Base-by-base conservation (phyloP, 1,140 invertebrate species). In the Epicauta chinensis region DNA sequence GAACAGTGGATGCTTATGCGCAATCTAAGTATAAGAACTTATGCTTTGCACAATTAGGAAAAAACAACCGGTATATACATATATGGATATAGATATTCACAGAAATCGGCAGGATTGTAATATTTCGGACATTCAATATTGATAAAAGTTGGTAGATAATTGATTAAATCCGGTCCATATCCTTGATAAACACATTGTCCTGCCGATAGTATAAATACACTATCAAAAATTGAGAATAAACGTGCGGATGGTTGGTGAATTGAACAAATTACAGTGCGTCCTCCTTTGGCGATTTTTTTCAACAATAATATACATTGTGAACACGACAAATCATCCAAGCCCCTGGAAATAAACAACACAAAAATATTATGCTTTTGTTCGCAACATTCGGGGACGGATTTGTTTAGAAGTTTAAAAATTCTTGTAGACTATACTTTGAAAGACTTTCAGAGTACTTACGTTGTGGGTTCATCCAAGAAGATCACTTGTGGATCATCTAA, bases 401-500 rank as follows among this genome's bases (percentile, higher is more conserved):
- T n/a, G n/a, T n/a, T n/a, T n/a, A n/a, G n/a, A n/a, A n/a, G n/a
- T n/a, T n/a, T n/a, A n/a, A n/a, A n/a, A n/a, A n/a, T n/a, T n/a
- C n/a, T n/a, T n/a, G n/a, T n/a, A n/a, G n/a, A n/a, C n/a, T n/a
- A n/a, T n/a, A n/a, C n/a, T n/a, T n/a, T n/a, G n/a, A n/a, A n/a
- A n/a, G n/a, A n/a, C n/a, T n/a, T n/a, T n/a, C n/a, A n/a, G n/a
- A n/a, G 3, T 11, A 34, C 62, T 82, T 73, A 90, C 87, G 86
- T 89, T 1, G 87, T 91, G 1, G 87, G 87, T 68, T 91, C 87
- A 63, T 91, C 87, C 3, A 91, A 68, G 63, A 91, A 89, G 51
- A 91, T 76, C 2, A 97, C 82, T 1, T 93, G 90, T n/a, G 95
- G 95, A 72, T 97, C 97, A 71, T 95, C 93, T 11, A 97, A 76